Percentiles rank a stretch among this genome's conserved stretches.
phyloP scores from a whole-genome alignment of 2,113 vertebrate species.

The Siniperca knerii region DNA sequence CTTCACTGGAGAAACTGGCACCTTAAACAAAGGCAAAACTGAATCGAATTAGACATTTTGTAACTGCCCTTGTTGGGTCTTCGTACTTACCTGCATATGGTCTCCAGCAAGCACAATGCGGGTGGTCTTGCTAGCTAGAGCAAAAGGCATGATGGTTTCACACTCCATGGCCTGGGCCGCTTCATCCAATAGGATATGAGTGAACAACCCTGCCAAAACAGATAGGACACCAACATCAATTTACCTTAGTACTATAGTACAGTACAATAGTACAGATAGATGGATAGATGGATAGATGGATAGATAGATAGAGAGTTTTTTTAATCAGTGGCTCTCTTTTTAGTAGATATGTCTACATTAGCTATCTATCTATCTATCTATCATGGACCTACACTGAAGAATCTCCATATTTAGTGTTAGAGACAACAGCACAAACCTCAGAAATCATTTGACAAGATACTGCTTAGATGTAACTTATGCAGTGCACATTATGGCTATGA shows the following conservation, averaged over 20 bases:
- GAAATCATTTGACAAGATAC: neutral
- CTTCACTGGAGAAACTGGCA: neutral
- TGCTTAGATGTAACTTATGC: neutral
- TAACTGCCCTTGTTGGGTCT: neutral
- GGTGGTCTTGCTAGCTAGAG: constrained; percentile 92
- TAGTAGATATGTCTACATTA: neutral
- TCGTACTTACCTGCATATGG: constrained; percentile 94
- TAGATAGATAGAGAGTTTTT: too few relatives aligned
- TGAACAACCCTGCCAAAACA: constrained; percentile 91
- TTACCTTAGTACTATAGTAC: neutral
- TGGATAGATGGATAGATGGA: too few relatives aligned
- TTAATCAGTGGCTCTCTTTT: neutral
- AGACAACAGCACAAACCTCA: neutral
- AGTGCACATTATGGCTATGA: neutral
- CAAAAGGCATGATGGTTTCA: constrained; percentile 99
- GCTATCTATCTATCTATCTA: neutral
- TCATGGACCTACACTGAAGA: neutral
- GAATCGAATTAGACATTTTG: neutral
- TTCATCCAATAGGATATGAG: constrained; percentile 98
- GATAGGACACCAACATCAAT: neutral
- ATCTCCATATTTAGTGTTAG: neutral
- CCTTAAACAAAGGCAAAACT: neutral
- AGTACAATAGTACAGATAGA: too few relatives aligned
- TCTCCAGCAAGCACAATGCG: constrained; percentile 97
- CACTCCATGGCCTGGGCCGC: constrained; percentile 99